Conservation (phyloP, 2,888 invertebrate species). For the Polyommatus iphigenia region DNA sequence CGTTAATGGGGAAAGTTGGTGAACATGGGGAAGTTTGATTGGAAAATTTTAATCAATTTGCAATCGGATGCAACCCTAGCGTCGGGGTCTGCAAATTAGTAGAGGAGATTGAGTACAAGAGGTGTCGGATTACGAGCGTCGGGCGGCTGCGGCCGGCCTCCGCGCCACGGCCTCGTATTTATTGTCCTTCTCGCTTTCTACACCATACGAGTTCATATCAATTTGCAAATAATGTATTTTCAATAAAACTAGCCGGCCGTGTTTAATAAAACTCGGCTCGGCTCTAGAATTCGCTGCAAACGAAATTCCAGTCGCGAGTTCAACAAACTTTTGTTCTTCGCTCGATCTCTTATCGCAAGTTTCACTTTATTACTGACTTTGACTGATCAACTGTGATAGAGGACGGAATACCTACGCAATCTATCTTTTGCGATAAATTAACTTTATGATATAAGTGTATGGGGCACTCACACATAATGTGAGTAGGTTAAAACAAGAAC, state of each 20-base stretch:
- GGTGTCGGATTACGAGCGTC: conserved; percentile 68
- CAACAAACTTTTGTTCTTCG: conserved; percentile 1
- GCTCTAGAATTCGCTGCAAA: background rate
- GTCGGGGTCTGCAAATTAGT: conserved; percentile 62
- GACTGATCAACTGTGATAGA: conserved; percentile 9
- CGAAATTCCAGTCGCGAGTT: conserved; percentile 4
- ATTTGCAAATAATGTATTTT: conserved; percentile 40
- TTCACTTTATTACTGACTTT: conserved; percentile 21
- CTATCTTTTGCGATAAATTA: background rate
- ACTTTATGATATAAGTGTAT: background rate
- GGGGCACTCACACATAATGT: background rate
- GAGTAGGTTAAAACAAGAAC: background rate
- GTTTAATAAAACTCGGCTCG: background rate
- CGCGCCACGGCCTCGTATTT: conserved; percentile 44
- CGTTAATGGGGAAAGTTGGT: background rate
- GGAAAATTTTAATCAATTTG: background rate
- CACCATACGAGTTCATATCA: conserved; percentile 40
- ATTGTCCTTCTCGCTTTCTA: conserved; percentile 43
- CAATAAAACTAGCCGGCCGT: conserved; percentile 39
- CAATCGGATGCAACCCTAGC: conserved; percentile 52
- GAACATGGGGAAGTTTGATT: background rate
- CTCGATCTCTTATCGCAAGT: conserved; percentile 1
- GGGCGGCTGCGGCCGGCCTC: conserved; percentile 54
- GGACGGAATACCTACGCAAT: background rate
- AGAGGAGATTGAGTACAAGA: conserved; percentile 70